These are phyloP conservation scores for Paramormyrops hopkinsi DNA, from an alignment of 2,797 vertebrate species.

Conservation along the genomic window DNA sequence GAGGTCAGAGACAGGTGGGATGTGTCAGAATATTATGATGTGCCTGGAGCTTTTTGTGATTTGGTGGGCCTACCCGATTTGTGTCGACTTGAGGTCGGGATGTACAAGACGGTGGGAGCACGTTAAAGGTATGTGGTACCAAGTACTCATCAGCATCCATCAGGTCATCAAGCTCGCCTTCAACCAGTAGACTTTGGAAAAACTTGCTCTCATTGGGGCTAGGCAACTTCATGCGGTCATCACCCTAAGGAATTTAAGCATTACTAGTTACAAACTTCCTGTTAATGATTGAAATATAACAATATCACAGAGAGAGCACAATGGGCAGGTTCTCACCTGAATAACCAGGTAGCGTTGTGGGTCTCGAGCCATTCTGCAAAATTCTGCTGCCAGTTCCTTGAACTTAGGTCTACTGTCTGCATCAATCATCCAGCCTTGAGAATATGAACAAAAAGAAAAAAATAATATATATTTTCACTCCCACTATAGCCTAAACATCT, in stretches of 20 bases:
- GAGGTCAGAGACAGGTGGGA: background rate
- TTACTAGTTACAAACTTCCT: background rate
- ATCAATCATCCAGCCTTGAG: conserved; percentile 97
- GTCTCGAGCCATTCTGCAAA: conserved; percentile 95
- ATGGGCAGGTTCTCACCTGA: conserved; percentile 65
- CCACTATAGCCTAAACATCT: background rate
- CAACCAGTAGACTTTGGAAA: conserved; percentile 93
- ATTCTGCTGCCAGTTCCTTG: conserved; percentile 95
- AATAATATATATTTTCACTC: background rate
- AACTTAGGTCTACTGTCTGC: conserved; percentile 97
- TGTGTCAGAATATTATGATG: background rate
- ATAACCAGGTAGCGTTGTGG: conserved; percentile 96
- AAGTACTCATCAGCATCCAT: conserved; percentile 97
- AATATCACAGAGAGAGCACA: background rate
- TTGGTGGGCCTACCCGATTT: conserved; percentile 66
- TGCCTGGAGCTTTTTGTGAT: background rate
- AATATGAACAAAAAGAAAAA: background rate
- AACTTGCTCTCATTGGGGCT: conserved; percentile 97
- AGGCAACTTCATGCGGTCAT: conserved; percentile 96
- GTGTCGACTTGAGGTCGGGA: conserved; percentile 78
- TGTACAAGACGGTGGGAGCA: conserved; percentile 70
- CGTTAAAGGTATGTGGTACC: conserved; percentile 82
- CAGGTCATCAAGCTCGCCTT: conserved; percentile 76
- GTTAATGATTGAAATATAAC: background rate
- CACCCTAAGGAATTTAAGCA: conserved; percentile 64